These are phyloP conservation scores for Apogon hyalosoma DNA, from an alignment of 2,797 vertebrate genomes.

Conservation along the genomic window DNA sequence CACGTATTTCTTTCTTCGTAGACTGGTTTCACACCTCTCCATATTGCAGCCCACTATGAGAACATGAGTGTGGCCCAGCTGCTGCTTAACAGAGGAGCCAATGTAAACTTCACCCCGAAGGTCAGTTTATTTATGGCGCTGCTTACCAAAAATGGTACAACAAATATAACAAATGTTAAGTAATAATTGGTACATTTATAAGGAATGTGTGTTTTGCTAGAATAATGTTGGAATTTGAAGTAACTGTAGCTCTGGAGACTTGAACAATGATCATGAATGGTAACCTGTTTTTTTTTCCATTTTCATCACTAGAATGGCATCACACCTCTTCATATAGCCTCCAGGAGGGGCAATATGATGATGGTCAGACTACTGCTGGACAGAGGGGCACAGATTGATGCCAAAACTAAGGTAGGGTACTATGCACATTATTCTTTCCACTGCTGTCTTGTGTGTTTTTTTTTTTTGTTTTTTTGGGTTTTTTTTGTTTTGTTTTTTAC, in stretches of 20 bases:
- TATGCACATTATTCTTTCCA: too few species aligned
- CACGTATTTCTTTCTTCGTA: constrained; percentile 62
- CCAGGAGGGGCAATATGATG: constrained; percentile 95
- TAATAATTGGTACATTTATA: too few species aligned
- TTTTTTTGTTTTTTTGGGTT: too few species aligned
- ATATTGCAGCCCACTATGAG: constrained; percentile 98
- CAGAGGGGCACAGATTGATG: constrained; percentile 95
- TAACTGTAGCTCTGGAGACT: too few species aligned
- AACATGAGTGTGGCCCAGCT: constrained; percentile 97
- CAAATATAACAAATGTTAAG: too few species aligned
- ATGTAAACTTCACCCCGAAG: constrained; percentile 98
- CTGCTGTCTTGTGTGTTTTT: too few species aligned
- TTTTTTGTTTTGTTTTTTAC: too few species aligned
- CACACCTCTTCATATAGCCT: constrained; percentile 96
- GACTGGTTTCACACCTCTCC: constrained; percentile 98
- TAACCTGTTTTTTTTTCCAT: neutral
- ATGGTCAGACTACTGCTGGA: constrained; percentile 98
- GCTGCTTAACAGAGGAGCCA: constrained; percentile 95
- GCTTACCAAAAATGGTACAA: too few species aligned
- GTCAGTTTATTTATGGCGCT: constrained; percentile 66
- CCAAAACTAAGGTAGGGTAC: constrained; percentile 91
- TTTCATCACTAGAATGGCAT: constrained; percentile 90
- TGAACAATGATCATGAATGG: too few species aligned
- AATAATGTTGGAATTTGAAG: too few species aligned
- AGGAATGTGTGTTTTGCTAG: too few species aligned